Conservation (phyloP, 2,797 vertebrate species). For the Sebastes umbrosus region DNA sequence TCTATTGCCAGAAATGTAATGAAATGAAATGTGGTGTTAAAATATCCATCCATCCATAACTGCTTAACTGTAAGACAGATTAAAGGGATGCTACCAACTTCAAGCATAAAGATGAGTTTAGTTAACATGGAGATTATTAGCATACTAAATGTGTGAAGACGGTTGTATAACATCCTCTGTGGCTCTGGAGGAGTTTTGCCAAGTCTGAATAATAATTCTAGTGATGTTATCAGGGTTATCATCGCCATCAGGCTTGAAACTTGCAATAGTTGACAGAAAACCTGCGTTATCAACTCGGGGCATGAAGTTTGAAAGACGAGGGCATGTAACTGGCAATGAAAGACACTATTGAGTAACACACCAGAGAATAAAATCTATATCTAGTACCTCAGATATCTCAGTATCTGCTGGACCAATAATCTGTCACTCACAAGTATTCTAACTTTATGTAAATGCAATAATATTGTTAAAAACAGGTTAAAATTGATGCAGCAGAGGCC, state of each 20-base stretch:
- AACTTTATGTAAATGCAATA: background rate
- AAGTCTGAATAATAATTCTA: background rate
- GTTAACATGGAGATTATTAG: background rate
- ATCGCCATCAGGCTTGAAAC: background rate
- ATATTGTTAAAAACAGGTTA: background rate
- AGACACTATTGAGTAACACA: background rate
- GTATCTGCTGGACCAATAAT: background rate
- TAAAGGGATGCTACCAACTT: background rate
- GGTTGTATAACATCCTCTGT: background rate
- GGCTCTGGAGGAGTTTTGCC: background rate
- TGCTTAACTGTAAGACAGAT: too few species aligned
- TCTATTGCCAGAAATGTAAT: background rate
- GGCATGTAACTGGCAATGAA: background rate
- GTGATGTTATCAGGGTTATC: background rate
- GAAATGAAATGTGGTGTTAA: background rate
- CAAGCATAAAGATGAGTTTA: background rate
- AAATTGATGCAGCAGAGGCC: background rate
- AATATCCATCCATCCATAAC: too few species aligned
- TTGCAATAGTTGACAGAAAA: background rate
- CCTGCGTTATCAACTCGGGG: background rate
- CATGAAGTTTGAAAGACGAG: background rate
- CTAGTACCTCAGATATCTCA: background rate
- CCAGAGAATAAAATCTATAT: too few species aligned
- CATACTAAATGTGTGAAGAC: background rate
- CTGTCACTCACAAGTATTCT: background rate